Conservation (phyloP, 2,797 vertebrate species). For the Buceros bicornis region DNA sequence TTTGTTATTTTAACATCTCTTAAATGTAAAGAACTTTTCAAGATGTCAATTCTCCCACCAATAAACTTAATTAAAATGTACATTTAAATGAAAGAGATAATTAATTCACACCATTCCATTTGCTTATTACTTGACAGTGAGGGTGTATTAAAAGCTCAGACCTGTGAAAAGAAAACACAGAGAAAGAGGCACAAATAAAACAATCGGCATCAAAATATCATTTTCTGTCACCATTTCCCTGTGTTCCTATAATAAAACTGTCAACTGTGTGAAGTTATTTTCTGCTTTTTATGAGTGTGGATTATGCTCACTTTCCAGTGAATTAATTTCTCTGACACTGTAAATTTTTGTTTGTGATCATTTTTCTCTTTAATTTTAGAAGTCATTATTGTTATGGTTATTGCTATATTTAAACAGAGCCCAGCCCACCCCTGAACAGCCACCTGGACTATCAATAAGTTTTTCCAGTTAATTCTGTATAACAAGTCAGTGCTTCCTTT, state of each 20-base stretch:
- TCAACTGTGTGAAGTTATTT: constrained; percentile 59
- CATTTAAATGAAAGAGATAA: constrained; percentile 73
- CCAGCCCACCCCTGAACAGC: neutral
- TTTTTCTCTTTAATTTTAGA: constrained; percentile 57
- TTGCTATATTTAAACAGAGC: constrained; percentile 52
- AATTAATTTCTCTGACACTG: constrained; percentile 59
- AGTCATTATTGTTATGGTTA: constrained; percentile 34
- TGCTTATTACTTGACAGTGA: constrained; percentile 64
- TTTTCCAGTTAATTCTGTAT: constrained; percentile 46
- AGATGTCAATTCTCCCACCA: constrained; percentile 61
- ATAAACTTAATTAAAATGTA: constrained; percentile 72
- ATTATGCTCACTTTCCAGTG: constrained; percentile 69
- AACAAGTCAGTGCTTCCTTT: constrained; percentile 47
- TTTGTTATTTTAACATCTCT: constrained; percentile 59
- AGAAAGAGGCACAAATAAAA: constrained; percentile 73
- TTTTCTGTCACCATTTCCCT: constrained; percentile 76
- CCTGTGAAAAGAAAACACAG: constrained; percentile 59
- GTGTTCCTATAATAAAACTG: constrained; percentile 73
- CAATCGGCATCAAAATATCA: constrained; percentile 72
- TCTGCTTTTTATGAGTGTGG: constrained; percentile 74
- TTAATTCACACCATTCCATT: constrained; percentile 71
- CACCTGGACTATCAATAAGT: constrained; percentile 46
- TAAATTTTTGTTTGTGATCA: constrained; percentile 50
- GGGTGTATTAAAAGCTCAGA: constrained; percentile 66
- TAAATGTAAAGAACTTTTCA: constrained; percentile 48